Conservation (phyloP, 2,888 invertebrate species). For the Harpalus rubripes region DNA sequence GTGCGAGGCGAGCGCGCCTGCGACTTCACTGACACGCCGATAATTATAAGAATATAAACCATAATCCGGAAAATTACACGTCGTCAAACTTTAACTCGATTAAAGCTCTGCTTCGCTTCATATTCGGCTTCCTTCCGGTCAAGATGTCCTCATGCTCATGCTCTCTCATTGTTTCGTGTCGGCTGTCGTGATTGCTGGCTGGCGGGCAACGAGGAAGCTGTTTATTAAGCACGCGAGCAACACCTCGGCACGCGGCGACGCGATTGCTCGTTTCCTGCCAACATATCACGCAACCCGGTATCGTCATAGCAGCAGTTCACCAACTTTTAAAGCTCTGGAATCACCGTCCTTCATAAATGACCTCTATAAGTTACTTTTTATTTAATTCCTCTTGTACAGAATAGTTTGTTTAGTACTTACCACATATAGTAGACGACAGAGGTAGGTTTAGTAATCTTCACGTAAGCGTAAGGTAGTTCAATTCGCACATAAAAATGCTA, state of each 20-base stretch:
- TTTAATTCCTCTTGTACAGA: too few species aligned
- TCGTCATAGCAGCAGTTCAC: background rate
- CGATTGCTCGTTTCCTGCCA: slow-evolving; percentile 65
- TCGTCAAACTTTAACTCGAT: slow-evolving; percentile 47
- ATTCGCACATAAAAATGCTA: too few species aligned
- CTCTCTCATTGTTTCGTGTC: slow-evolving; percentile 68
- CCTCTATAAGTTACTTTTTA: too few species aligned
- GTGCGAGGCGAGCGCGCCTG: slow-evolving; percentile 72
- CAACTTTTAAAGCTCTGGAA: background rate
- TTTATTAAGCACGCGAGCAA: slow-evolving; percentile 50
- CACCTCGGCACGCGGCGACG: slow-evolving; percentile 66
- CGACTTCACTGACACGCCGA: slow-evolving; percentile 17
- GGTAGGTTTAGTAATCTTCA: too few species aligned
- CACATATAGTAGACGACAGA: too few species aligned
- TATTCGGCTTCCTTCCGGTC: slow-evolving; percentile 62
- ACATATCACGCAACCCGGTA: slow-evolving; percentile 10
- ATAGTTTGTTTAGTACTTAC: too few species aligned
- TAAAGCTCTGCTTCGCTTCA: slow-evolving; percentile 14
- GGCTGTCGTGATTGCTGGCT: slow-evolving; percentile 73
- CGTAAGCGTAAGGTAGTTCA: too few species aligned
- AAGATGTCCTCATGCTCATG: slow-evolving; percentile 18
- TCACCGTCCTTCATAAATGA: background rate
- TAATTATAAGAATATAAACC: slow-evolving; percentile 41
- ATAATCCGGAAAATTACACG: slow-evolving; percentile 50
- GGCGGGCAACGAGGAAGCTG: slow-evolving; percentile 63